These are phyloP conservation scores for Anas flavirostris DNA, from an alignment of 2,797 vertebrate species.

Conservation along the genomic window DNA sequence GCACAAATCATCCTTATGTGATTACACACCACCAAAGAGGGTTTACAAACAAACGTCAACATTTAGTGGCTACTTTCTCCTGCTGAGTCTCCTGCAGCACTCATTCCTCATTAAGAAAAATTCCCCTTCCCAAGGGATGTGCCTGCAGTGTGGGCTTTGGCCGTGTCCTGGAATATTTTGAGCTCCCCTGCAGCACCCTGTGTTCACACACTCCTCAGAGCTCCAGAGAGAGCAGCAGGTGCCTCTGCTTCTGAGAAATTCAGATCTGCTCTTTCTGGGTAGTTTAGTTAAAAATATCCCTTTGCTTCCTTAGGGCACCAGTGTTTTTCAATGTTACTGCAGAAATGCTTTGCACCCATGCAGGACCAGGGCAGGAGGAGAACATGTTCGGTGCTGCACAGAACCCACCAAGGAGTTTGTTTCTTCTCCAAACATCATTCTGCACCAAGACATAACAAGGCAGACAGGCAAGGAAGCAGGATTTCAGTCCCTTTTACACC, in stretches of 20 bases:
- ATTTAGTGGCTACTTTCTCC: background rate
- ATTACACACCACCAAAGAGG: background rate
- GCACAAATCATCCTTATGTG: background rate
- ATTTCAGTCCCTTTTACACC: background rate
- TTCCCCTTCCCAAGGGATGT: background rate
- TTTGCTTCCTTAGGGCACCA: background rate
- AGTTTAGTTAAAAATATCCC: background rate
- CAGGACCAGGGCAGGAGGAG: background rate
- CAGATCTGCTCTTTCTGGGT: background rate
- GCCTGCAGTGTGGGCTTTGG: accelerated
- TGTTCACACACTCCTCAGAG: background rate
- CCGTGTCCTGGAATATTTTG: background rate
- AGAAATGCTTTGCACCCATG: background rate
- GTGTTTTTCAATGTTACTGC: background rate
- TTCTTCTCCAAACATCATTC: background rate
- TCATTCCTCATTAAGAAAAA: background rate
- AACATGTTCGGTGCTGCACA: accelerated
- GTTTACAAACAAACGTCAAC: background rate
- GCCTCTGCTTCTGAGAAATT: background rate
- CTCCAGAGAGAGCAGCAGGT: background rate
- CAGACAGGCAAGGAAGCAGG: background rate
- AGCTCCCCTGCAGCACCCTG: background rate
- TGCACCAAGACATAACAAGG: background rate
- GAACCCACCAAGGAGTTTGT: background rate
- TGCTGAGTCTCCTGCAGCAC: background rate